Evolutionary conservation across 2,797 vertebrate genomes (phyloP).

Genomic region (Nannoperca australis): DNA sequence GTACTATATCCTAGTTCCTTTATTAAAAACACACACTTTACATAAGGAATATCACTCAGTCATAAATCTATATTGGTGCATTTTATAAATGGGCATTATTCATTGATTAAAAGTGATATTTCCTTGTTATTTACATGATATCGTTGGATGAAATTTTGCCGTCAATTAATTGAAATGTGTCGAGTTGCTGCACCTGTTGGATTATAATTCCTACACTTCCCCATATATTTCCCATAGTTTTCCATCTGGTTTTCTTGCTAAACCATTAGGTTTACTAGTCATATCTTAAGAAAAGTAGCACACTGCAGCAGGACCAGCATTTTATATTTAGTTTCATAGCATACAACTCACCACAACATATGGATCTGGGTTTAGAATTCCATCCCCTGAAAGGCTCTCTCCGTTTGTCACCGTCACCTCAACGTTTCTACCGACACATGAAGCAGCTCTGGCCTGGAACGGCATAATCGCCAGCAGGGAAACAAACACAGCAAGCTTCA

Average conservation of each 20-base stretch:
- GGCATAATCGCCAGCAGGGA: constrained; percentile 9
- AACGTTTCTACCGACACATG: neutral
- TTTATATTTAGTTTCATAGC: neutral
- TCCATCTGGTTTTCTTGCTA: too few species aligned
- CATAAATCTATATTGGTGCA: neutral
- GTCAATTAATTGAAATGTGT: neutral
- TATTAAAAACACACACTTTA: neutral
- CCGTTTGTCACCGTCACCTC: neutral
- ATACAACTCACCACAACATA: constrained; percentile 23
- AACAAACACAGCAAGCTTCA: constrained; percentile 1
- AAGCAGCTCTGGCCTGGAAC: neutral
- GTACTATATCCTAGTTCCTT: too few species aligned
- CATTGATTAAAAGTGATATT: neutral
- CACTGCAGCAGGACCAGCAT: neutral
- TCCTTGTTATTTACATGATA: neutral
- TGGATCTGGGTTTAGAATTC: neutral
- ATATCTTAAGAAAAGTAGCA: neutral
- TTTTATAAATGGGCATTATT: too few species aligned
- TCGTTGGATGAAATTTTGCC: neutral
- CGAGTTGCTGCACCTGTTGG: neutral
- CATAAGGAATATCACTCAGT: too few species aligned
- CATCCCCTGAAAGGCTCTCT: neutral
- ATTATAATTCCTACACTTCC: too few species aligned
- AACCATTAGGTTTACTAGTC: neutral
- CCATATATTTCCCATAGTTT: too few species aligned